Percentiles rank a stretch among this genome's conserved stretches.
These are phyloP conservation scores for Pandemis corylana DNA, from an alignment of 2,888 invertebrate genomes.

Conservation along the genomic window DNA sequence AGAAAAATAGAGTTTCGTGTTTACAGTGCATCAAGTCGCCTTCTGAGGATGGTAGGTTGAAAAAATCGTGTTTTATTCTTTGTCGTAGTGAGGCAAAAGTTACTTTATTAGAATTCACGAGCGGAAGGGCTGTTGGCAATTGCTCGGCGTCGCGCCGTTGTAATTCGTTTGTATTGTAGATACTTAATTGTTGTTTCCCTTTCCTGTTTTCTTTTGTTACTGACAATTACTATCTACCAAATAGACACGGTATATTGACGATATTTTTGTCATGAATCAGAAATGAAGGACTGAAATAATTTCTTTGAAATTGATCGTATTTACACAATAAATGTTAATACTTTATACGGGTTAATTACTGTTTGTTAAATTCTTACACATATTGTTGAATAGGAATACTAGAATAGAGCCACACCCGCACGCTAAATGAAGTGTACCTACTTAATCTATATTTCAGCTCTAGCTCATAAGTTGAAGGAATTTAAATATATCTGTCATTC, in stretches of 20 bases:
- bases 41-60: conserved; percentile 71
- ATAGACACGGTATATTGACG: background rate
- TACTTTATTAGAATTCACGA: conserved; percentile 42
- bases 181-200: conserved; percentile 42
- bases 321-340: no score
- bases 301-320: no score
- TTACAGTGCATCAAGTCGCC: conserved; percentile 82
- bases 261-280: background rate
- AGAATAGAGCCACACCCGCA: no score
- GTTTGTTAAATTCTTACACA: no score
- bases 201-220: conserved; percentile 45
- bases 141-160: conserved; percentile 41
- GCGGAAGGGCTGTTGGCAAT: conserved; percentile 43
- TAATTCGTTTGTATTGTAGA: conserved; percentile 45
- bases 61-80: background rate
- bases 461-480: no score
- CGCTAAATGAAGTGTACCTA: no score
- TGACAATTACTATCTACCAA: conserved; percentile 47
- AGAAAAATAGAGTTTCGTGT: conserved; percentile 81
- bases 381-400: no score
- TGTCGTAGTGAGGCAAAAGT: conserved; percentile 6
- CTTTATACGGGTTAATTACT: no score
- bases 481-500: background rate
- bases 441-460: no score
- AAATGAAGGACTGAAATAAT: background rate